Conservation (phyloP, 2,797 vertebrate genomes). For the Columba guinea region DNA sequence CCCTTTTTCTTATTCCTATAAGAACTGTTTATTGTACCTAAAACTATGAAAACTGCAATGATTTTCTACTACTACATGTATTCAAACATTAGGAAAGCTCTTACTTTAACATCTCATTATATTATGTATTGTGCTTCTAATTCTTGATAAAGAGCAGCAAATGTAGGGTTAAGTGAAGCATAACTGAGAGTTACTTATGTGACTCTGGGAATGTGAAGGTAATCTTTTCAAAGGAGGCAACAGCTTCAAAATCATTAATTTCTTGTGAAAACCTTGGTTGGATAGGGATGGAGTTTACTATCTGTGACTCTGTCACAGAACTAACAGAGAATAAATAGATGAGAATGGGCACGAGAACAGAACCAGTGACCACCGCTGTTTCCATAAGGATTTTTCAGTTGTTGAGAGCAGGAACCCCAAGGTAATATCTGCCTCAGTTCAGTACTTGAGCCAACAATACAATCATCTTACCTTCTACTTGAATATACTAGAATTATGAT, state of each 20-base stretch:
- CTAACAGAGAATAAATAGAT: neutral
- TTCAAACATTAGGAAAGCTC: neutral
- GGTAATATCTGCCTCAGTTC: neutral
- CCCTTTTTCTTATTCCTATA: neutral
- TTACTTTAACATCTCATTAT: neutral
- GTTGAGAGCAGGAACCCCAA: slow-evolving; percentile 2
- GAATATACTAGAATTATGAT: too few species aligned
- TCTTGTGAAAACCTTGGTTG: neutral
- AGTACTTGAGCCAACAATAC: slow-evolving; percentile 17
- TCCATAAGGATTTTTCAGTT: neutral
- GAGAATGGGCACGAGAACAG: neutral
- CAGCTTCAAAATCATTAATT: neutral
- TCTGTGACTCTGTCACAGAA: neutral
- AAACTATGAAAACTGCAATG: neutral
- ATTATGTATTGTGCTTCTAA: neutral
- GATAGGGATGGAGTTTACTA: neutral
- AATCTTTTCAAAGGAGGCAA: neutral
- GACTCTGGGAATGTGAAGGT: neutral
- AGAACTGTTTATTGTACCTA: neutral
- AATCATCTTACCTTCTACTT: neutral
- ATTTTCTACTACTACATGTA: neutral
- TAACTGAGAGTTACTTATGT: neutral
- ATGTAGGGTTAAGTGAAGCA: neutral
- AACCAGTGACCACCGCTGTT: neutral
- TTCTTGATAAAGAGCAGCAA: neutral